Evolutionary conservation across 2,113 vertebrate genomes (phyloP), one percentile per base, ranked within the genome.

Genomic region (Corydoras maculifer): DNA sequence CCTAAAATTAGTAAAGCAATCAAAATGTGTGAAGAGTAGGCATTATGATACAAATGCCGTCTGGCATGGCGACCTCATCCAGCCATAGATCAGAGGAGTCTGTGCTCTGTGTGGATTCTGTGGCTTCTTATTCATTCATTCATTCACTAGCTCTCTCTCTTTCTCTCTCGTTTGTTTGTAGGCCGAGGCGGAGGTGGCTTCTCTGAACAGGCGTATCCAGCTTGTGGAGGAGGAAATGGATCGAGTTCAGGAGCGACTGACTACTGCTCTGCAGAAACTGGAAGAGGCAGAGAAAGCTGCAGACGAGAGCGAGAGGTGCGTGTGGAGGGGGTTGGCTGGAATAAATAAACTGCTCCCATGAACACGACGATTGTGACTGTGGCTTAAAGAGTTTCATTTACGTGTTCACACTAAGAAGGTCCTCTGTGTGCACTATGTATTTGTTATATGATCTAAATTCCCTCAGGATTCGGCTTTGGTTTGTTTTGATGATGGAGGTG

Each of bases 161-260:
- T 57, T 65, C 13, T 12, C 8, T 5, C 4, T 43, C 10, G 54
- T 62, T 11, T 53, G 15, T 51, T 15, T 5, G 0, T 58, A 97
- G 96, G 94, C 93, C 0, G 94, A 98, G 84, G 86, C 88, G 0
- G 93, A 98, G 75, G 92, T 94, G 59, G 90, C 92, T 0, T 90
- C 92, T 73, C 73, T 97, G 80, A 87, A 90, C 65, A 91, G 94
- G 0, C 91, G 92, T 12, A 92, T 96, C 84, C 94, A 98, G 86
- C 86, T 95, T 70, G 91, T 91, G 0, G 96, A 98, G 82, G 94
- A 98, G 69, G 92, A 93, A 68, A 76, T 98, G 85, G 96, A 98
- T 80, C 87, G 90, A 0, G 90, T 89, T 48, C 93, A 96, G 84
- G 94, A 94, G 80, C 87, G 92, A 15, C 91, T 98, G 2, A 80